Percentiles rank a stretch among this genome's conserved stretches.
Evolutionary conservation across 2,888 invertebrate species (phyloP).

Genomic region (Melipona beecheii): DNA sequence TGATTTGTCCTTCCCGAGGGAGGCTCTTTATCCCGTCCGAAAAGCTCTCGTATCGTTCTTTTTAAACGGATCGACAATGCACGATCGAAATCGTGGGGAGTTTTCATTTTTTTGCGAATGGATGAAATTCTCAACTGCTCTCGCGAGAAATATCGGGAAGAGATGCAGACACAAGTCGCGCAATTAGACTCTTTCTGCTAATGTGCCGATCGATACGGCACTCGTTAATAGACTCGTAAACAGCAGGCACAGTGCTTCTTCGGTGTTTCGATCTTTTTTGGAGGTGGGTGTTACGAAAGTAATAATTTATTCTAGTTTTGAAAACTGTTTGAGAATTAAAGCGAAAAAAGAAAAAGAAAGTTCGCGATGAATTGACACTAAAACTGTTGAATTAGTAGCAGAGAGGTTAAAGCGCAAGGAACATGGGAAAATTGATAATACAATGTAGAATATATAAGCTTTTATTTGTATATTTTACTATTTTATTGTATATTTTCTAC

Average conservation of each 20-base stretch:
- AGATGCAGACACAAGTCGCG: background rate
- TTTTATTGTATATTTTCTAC: too few relatives aligned
- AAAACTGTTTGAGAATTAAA: too few relatives aligned
- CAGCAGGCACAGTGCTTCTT: background rate
- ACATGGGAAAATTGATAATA: too few relatives aligned
- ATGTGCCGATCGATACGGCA: background rate
- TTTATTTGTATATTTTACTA: too few relatives aligned
- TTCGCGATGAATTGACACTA: background rate
- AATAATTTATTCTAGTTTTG: too few relatives aligned
- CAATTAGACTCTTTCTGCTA: conserved; percentile 15
- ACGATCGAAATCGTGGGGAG: conserved; percentile 1
- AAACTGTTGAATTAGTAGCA: too few relatives aligned
- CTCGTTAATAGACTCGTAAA: conserved; percentile 9
- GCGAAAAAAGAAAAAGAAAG: background rate
- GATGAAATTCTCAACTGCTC: background rate
- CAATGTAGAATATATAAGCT: too few relatives aligned
- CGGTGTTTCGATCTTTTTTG: background rate
- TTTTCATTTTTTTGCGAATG: background rate
- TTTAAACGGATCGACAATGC: background rate
- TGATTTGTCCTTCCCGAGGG: too few relatives aligned
- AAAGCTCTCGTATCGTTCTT: background rate
- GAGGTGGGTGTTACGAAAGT: background rate
- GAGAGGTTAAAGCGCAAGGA: too few relatives aligned
- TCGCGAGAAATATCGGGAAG: background rate
- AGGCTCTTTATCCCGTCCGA: background rate